Base-by-base conservation (phyloP, 2,888 invertebrate species). In the Cryptops parisi region DNA sequence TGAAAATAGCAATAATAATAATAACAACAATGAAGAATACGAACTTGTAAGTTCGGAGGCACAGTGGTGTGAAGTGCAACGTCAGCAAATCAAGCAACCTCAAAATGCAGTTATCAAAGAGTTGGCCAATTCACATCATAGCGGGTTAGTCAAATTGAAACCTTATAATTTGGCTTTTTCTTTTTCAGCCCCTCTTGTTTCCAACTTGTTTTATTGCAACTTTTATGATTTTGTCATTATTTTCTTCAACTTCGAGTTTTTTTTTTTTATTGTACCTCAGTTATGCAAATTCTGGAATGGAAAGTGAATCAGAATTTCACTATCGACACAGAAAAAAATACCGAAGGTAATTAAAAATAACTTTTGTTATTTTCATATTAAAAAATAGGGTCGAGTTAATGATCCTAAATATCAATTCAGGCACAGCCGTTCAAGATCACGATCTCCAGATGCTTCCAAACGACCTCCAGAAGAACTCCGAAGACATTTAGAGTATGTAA, bases 401-500 rank as follows among this genome's bases (percentile, higher is more conserved):
- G n/a, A n/a, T n/a, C n/a, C n/a, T n/a, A n/a, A n/a, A n/a, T n/a
- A n/a, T n/a, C n/a, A n/a, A n/a, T 55, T 53, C 47, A 55, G 58
- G 33, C 59, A 56, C 26, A 67, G 70, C 57, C 65, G 83, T 63
- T 84, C 84, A 19, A 79, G 82, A 39, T 82, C 82, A 19, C 82
- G 82, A 47, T 77, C 65, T 2, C 47, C 56, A 3, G 51, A 54
- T 44, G 65, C 66, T 6, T 70, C 72, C 58, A 82, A 82, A 67
- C 76, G 80, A 62, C 73, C 84, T 57, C 78, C 82, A 3, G 80
- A 75, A 58, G 86, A 86, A 68, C 68, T 87, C 58, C 84, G 84
- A 64, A 84, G 86, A 66, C 88, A 90, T 67, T 74, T 90, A 63
- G 87, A 89, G 68, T 90, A 57, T 49, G 54, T 54, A n/a, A n/a